These are phyloP conservation scores for Germaria angustata DNA, from an alignment of 2,888 invertebrate genomes.

Conservation along the genomic window DNA sequence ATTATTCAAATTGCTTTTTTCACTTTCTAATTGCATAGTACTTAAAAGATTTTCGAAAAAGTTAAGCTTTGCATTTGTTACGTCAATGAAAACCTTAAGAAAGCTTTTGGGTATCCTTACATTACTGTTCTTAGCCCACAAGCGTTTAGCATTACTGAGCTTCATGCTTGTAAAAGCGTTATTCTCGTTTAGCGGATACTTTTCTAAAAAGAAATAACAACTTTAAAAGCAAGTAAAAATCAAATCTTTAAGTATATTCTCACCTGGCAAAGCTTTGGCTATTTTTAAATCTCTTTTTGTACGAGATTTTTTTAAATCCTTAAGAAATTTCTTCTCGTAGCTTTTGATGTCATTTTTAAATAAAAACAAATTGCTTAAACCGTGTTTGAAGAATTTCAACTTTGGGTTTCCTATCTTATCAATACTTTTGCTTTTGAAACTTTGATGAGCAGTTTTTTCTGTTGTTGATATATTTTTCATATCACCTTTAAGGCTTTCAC, in stretches of 20 bases:
- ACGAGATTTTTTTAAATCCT: background rate
- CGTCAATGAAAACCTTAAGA: background rate
- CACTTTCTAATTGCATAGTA: background rate
- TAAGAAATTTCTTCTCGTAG: background rate
- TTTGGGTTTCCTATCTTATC: background rate
- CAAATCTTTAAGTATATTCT: background rate
- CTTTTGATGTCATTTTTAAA: background rate
- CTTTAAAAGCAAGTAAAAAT: background rate
- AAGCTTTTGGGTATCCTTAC: background rate
- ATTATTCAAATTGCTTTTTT: background rate
- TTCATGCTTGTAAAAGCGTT: background rate
- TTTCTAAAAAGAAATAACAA: background rate
- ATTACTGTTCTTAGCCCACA: background rate
- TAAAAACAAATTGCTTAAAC: background rate
- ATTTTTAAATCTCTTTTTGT: background rate
- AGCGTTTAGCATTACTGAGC: background rate
- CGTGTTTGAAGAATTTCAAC: background rate
- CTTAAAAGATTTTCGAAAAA: background rate
- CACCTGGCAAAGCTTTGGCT: background rate
- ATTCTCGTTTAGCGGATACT: background rate
- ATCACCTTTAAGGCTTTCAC: background rate
- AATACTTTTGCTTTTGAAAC: background rate
- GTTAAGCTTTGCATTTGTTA: background rate
- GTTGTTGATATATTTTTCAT: too few species aligned
- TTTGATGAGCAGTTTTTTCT: too few species aligned